Evolutionary conservation across 2,113 vertebrate species (phyloP).

Genomic region (Grammomys surdaster): DNA sequence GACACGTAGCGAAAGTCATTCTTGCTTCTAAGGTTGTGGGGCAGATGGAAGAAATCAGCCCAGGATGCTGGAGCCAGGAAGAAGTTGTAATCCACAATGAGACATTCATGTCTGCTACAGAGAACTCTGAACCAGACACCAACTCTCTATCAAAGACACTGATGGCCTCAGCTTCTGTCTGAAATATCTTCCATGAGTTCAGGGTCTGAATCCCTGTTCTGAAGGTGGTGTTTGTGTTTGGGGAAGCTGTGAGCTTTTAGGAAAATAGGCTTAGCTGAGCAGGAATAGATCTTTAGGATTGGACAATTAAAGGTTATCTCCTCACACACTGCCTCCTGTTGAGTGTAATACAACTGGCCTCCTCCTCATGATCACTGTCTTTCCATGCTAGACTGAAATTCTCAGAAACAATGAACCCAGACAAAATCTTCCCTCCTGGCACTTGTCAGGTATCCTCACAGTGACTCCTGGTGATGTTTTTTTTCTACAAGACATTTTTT

Average conservation of each 20-base stretch:
- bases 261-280: too few species aligned
- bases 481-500: not conserved
- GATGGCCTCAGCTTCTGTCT: not conserved
- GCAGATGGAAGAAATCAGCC: not conserved
- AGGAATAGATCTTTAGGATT: not conserved
- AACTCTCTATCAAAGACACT: not conserved
- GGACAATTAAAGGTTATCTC: not conserved
- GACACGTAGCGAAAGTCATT: not conserved
- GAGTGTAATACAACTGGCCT: not conserved
- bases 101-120: too few species aligned
- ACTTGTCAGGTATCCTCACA: too few species aligned
- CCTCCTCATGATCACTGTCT: too few species aligned
- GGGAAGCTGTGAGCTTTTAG: not conserved
- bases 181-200: not conserved
- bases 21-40: not conserved
- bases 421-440: not conserved
- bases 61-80: too few species aligned
- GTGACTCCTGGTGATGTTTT: too few species aligned
- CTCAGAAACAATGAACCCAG: not conserved
- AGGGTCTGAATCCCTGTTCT: not conserved
- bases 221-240: not conserved
- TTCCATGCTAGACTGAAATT: not conserved
- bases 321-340: too few species aligned
- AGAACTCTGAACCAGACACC: not conserved
- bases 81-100: not conserved